A percentile compares a stretch with the other conserved stretches of the same genome.
These are phyloP conservation scores for Scaptomyza caliginosa DNA, from an alignment of 2,888 invertebrate species.

Conservation along the genomic window DNA sequence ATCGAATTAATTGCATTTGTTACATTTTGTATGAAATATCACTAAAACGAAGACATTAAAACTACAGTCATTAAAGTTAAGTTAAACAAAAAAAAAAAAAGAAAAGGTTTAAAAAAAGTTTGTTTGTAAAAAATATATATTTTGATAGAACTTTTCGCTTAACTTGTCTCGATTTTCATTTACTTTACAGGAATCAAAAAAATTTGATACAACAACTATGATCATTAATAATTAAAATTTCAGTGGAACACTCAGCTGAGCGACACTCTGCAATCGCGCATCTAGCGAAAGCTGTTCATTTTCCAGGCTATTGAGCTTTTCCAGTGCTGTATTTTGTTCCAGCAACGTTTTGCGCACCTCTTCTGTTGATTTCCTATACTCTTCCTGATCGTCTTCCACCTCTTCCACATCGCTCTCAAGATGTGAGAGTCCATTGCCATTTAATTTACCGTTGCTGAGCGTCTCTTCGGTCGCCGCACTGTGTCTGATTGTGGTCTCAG, in stretches of 20 bases:
- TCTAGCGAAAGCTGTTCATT: constrained; percentile 50
- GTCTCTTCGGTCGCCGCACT: background rate
- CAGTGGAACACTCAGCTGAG: constrained; percentile 59
- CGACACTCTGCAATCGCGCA: constrained; percentile 58
- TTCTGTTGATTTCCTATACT: background rate
- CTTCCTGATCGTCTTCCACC: constrained; percentile 13
- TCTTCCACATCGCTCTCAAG: constrained; percentile 52
- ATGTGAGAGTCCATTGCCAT: constrained; percentile 54
- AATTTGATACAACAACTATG: constrained; percentile 55
- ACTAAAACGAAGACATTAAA: constrained; percentile 42
- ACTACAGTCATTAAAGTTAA: constrained; percentile 70
- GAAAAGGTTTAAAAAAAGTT: constrained; percentile 12
- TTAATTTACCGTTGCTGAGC: constrained; percentile 54
- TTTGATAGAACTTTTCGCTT: constrained; percentile 26
- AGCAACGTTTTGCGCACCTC: constrained; percentile 67
- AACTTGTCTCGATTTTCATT: constrained; percentile 10
- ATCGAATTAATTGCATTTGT: constrained; percentile 23
- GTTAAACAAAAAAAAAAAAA: constrained; percentile 25
- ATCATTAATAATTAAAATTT: constrained; percentile 61
- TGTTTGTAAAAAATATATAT: constrained; percentile 42
- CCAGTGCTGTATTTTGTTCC: constrained; percentile 45
- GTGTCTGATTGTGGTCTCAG: constrained; percentile 38
- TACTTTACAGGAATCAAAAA: constrained; percentile 19
- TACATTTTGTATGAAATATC: constrained; percentile 35
- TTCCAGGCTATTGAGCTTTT: constrained; percentile 7